Evolutionary conservation across 2,797 vertebrate genomes (phyloP).

Genomic region (Pseudochirops corinnae): DNA sequence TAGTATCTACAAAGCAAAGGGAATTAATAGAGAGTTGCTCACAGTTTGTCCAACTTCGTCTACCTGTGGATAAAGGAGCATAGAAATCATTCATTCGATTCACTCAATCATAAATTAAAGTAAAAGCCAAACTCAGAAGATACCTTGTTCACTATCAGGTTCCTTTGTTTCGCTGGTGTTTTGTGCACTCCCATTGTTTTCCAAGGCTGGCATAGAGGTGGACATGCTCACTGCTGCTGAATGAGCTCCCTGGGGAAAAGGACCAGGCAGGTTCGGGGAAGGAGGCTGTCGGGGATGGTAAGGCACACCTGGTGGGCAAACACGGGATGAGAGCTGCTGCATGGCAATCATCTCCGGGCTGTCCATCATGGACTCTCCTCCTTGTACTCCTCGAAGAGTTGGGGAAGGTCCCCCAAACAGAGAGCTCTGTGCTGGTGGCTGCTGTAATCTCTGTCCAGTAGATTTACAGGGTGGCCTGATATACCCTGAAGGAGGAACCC

Average conservation of each 20-base stretch:
- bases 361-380: constrained; percentile 95
- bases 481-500: constrained; percentile 86
- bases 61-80: background rate
- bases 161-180: constrained; percentile 76
- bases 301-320: constrained; percentile 89
- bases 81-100: background rate
- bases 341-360: constrained; percentile 99
- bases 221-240: constrained; percentile 58
- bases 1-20: background rate
- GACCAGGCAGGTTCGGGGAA: constrained; percentile 76
- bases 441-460: constrained; percentile 75
- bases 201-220: constrained; percentile 71
- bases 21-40: background rate
- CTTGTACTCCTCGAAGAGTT: constrained; percentile 81
- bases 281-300: constrained; percentile 86
- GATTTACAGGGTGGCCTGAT: constrained; percentile 83
- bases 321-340: constrained; percentile 96
- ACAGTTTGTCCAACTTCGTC: background rate
- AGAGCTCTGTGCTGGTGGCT: constrained; percentile 63
- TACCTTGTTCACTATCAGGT: constrained; percentile 82
- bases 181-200: constrained; percentile 74
- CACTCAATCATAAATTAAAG: background rate
- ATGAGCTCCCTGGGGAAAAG: constrained; percentile 83
- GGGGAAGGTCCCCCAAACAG: constrained; percentile 82
- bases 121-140: background rate